phyloP scores from a whole-genome alignment of 2,113 vertebrate species.

The Cyanoramphus novaezelandiae region DNA sequence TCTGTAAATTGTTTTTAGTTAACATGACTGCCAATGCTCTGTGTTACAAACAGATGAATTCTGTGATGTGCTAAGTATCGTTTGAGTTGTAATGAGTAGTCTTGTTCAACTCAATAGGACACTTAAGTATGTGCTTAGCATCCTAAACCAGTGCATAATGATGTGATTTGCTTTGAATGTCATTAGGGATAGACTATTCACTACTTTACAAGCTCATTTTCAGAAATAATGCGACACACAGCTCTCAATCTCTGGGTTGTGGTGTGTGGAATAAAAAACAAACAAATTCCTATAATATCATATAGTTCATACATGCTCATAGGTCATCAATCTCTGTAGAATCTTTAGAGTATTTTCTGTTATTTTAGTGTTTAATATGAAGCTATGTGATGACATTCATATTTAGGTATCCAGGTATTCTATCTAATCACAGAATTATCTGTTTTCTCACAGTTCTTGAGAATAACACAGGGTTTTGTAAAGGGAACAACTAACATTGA shows the following conservation, averaged over 20 bases:
- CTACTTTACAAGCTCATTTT: background rate
- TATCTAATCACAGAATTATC: background rate
- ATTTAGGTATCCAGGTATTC: background rate
- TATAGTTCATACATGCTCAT: background rate
- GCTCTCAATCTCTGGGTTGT: background rate
- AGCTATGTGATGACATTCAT: background rate
- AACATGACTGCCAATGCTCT: background rate
- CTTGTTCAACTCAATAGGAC: background rate
- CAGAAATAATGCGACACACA: background rate
- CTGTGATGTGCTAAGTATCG: background rate
- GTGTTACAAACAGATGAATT: background rate
- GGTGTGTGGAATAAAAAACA: background rate
- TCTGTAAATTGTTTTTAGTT: background rate
- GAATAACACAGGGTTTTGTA: background rate
- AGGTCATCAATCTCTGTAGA: background rate
- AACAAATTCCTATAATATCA: background rate
- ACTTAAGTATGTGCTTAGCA: background rate
- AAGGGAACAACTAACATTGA: background rate
- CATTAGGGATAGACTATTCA: background rate
- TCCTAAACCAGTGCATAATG: background rate
- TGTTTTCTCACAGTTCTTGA: background rate
- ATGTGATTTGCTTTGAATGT: background rate
- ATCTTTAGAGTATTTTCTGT: background rate
- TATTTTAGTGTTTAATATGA: background rate
- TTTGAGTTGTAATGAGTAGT: background rate